A percentile compares a stretch with the other conserved stretches of the same genome.
These are phyloP conservation scores for Hyalella azteca DNA, from an alignment of 2,888 invertebrate species.

Conservation along the genomic window DNA sequence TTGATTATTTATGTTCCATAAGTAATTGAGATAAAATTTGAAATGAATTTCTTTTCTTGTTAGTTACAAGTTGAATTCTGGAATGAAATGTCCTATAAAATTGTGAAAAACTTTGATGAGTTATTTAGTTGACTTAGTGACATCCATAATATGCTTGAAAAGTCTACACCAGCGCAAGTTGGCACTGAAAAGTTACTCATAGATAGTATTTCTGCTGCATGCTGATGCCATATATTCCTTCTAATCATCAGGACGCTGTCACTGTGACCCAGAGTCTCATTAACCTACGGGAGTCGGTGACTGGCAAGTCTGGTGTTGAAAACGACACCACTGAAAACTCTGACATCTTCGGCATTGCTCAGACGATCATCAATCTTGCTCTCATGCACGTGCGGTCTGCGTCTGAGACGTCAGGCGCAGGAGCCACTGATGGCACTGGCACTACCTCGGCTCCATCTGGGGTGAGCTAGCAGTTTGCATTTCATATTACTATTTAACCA, in stretches of 20 bases:
- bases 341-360: conserved; percentile 52
- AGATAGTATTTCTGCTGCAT: too few species aligned
- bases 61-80: too few species aligned
- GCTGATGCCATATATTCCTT: too few species aligned
- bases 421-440: neutral
- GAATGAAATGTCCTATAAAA: too few species aligned
- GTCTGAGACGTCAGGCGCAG: neutral
- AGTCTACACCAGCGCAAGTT: too few species aligned
- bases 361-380: conserved; percentile 54
- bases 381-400: conserved; percentile 46
- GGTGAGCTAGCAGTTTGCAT: conserved; percentile 1
- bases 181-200: too few species aligned
- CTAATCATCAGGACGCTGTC: conserved; percentile 38
- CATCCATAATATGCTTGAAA: too few species aligned
- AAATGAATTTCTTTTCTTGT: too few species aligned
- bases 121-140: too few species aligned
- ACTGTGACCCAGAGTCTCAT: conserved; percentile 42
- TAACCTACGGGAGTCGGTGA: conserved; percentile 38
- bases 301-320: neutral
- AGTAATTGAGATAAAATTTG: too few species aligned
- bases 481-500: too few species aligned
- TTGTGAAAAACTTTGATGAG: too few species aligned
- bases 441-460: neutral
- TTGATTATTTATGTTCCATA: neutral
- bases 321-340: neutral